Evolutionary conservation across 53 echinoderm and acorn worm species (phyloP).

Genomic region (Holothuria leucospilota): DNA sequence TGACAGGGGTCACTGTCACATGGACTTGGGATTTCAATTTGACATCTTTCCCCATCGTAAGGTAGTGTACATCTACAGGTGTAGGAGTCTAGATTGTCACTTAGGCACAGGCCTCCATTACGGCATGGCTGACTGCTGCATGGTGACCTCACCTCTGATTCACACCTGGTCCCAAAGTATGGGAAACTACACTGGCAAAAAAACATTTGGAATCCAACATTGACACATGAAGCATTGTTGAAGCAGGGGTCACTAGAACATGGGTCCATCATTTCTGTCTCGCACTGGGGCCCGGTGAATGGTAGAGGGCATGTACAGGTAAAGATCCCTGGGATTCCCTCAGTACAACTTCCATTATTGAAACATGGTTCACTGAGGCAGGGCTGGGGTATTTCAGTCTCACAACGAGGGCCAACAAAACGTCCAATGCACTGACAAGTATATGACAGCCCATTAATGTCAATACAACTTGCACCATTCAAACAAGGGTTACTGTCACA

Average conservation of each 20-base stretch:
- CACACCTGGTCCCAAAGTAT: slow-evolving; percentile 72
- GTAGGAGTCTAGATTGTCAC: slow-evolving; percentile 50
- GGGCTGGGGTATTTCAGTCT: slow-evolving; percentile 55
- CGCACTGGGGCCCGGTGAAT: slow-evolving; percentile 70
- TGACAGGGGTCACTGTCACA: slow-evolving; percentile 76
- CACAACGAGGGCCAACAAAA: slow-evolving; percentile 73
- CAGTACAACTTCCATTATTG: slow-evolving; percentile 71
- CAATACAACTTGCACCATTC: slow-evolving; percentile 66
- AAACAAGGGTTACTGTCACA: slow-evolving; percentile 86
- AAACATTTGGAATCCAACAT: slow-evolving; percentile 62
- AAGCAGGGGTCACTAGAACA: slow-evolving; percentile 78
- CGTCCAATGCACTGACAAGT: slow-evolving; percentile 66
- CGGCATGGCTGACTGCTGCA: slow-evolving; percentile 75
- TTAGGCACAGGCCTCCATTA: slow-evolving; percentile 77
- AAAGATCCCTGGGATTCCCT: slow-evolving; percentile 45
- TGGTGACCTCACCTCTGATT: slow-evolving; percentile 52
- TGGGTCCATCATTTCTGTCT: slow-evolving; percentile 48
- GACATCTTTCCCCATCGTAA: slow-evolving; percentile 70
- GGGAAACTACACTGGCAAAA: slow-evolving; percentile 64
- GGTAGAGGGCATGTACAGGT: slow-evolving; percentile 59
- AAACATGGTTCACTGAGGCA: slow-evolving; percentile 81
- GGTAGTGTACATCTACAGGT: slow-evolving; percentile 67
- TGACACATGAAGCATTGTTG: slow-evolving; percentile 73
- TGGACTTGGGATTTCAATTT: slow-evolving; percentile 57
- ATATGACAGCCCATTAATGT: slow-evolving; percentile 53